Percentiles rank a stretch among this genome's conserved stretches.
Evolutionary conservation across 2,113 vertebrate genomes (phyloP).

Genomic region (Callipepla californica): DNA sequence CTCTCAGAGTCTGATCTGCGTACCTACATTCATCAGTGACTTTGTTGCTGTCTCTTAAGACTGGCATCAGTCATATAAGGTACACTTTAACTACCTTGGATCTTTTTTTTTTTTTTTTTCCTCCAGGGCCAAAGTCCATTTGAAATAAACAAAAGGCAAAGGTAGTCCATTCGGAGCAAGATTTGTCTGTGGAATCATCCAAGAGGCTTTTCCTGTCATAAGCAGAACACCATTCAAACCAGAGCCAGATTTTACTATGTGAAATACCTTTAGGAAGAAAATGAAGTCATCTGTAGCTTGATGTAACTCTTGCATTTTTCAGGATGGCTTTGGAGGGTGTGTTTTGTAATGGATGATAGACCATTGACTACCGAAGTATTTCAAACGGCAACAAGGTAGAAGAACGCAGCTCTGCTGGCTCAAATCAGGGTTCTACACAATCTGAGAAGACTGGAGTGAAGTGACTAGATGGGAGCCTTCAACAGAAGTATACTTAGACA

Average conservation of each 20-base stretch:
- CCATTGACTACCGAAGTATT: no score
- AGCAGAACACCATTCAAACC: background rate
- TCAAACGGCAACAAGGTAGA: no score
- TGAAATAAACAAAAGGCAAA: background rate
- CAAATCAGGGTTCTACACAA: no score
- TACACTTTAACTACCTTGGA: background rate
- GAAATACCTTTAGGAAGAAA: background rate
- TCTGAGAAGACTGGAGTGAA: no score
- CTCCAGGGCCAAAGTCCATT: background rate
- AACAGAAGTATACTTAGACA: no score
- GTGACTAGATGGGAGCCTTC: no score
- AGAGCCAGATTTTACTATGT: background rate
- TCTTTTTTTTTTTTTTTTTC: background rate
- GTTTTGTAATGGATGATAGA: no score
- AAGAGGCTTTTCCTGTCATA: background rate
- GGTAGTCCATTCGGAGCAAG: background rate
- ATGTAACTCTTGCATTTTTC: background rate
- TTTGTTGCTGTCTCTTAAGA: background rate
- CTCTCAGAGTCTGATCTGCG: background rate
- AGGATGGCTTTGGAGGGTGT: background rate
- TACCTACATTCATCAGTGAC: background rate
- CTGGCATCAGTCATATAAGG: background rate
- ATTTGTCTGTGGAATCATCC: background rate
- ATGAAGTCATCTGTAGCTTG: background rate
- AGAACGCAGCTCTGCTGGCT: no score